A percentile compares a stretch with the other conserved stretches of the same genome.
Conservation (phyloP, 2,113 vertebrate genomes). For the Plectropomus leopardus region DNA sequence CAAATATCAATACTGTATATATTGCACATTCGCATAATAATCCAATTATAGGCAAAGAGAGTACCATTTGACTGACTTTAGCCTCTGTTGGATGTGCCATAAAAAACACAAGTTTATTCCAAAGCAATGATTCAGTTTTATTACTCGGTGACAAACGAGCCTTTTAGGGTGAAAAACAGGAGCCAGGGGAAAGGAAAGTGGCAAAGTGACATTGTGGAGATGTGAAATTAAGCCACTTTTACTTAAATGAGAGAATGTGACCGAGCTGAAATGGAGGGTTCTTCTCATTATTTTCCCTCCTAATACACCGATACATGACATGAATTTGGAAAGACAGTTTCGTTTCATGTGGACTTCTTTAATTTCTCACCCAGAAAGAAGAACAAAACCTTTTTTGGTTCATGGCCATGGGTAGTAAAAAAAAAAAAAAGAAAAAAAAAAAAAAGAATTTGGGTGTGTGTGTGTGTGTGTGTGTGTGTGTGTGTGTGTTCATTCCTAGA, state of each 20-base stretch:
- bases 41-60: neutral
- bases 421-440: slow-evolving; percentile 48
- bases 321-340: neutral
- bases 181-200: neutral
- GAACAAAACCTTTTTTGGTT: slow-evolving; percentile 22
- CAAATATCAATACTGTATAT: neutral
- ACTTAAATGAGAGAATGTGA: neutral
- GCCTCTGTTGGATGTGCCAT: too few species aligned
- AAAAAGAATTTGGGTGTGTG: slow-evolving; percentile 17
- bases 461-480: slow-evolving; percentile 21
- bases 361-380: neutral
- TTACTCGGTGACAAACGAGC: neutral
- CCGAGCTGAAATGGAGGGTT: neutral
- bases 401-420: too few species aligned
- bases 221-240: neutral
- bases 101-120: too few species aligned
- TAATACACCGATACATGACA: neutral
- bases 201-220: neutral
- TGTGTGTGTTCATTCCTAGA: slow-evolving; percentile 31
- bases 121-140: neutral
- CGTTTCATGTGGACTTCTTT: neutral
- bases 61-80: neutral
- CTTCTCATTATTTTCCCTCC: neutral
- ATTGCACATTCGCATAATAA: neutral
- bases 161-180: neutral